phyloP scores from a whole-genome alignment of 1,140 invertebrate species.

The Paraescarpia echinospica region DNA sequence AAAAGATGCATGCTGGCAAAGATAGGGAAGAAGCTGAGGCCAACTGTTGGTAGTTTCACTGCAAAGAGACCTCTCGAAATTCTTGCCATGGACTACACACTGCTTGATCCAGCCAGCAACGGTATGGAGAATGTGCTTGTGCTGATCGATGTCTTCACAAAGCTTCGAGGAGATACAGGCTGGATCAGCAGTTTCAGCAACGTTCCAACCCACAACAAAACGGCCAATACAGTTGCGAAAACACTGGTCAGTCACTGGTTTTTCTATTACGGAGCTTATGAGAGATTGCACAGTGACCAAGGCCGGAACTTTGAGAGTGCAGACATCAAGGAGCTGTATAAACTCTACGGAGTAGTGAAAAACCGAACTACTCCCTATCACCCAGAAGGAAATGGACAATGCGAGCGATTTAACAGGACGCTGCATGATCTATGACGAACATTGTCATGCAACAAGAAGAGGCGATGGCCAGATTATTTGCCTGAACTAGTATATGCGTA shows the following conservation, averaged over 20 bases:
- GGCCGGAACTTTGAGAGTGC: background rate
- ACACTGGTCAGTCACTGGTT: background rate
- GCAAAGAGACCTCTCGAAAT: no score
- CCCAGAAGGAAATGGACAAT: slow-evolving; percentile 6
- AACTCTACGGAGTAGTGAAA: background rate
- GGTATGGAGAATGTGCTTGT: no score
- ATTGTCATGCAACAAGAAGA: background rate
- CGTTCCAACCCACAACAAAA: background rate
- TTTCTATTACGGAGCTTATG: background rate
- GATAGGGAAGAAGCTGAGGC: no score
- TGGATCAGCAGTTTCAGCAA: no score
- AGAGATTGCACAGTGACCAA: slow-evolving; percentile 16
- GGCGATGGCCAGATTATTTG: background rate
- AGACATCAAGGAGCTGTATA: background rate
- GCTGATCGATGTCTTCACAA: background rate
- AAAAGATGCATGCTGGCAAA: no score
- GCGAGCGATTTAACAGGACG: background rate
- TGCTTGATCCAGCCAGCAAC: no score
- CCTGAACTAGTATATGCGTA: background rate
- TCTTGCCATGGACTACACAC: background rate
- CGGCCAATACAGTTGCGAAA: background rate
- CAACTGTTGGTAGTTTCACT: no score
- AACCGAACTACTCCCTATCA: background rate
- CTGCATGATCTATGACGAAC: background rate
- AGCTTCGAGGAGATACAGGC: background rate